Conservation (phyloP, 64 coral and sea anemone genomes). For the Stichodactyla helianthus region DNA sequence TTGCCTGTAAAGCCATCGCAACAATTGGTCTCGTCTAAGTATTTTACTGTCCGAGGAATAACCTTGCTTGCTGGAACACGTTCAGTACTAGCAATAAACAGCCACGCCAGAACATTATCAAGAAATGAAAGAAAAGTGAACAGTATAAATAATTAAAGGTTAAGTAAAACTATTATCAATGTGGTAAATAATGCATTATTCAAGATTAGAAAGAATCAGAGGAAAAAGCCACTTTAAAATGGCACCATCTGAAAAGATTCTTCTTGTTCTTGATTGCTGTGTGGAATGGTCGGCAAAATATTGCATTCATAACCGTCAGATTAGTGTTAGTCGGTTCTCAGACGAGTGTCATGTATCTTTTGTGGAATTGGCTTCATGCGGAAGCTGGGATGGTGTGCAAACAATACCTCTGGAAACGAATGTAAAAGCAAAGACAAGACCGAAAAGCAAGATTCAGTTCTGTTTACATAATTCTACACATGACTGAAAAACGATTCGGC, state of each 20-base stretch:
- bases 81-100: not conserved
- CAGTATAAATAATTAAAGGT: too few relatives aligned
- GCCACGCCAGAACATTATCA: not conserved
- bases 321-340: not conserved
- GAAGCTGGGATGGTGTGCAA: not conserved
- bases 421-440: not conserved
- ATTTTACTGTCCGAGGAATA: slow-evolving; percentile 17
- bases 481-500: not conserved
- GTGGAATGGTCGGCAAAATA: too few relatives aligned
- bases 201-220: too few relatives aligned
- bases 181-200: too few relatives aligned
- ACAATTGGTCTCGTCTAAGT: slow-evolving; percentile 25
- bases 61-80: not conserved
- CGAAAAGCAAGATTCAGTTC: not conserved
- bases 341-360: not conserved
- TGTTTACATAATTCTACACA: not conserved
- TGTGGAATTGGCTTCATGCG: not conserved
- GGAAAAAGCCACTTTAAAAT: too few relatives aligned
- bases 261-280: too few relatives aligned
- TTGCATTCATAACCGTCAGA: not conserved
- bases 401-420: not conserved
- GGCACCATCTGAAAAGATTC: too few relatives aligned
- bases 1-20: slow-evolving; percentile 44
- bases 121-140: not conserved
- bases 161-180: too few relatives aligned